A percentile compares a stretch with the other conserved stretches of the same genome.
Evolutionary conservation across 2,113 vertebrate species (phyloP).

Genomic region (Hypomesus transpacificus): DNA sequence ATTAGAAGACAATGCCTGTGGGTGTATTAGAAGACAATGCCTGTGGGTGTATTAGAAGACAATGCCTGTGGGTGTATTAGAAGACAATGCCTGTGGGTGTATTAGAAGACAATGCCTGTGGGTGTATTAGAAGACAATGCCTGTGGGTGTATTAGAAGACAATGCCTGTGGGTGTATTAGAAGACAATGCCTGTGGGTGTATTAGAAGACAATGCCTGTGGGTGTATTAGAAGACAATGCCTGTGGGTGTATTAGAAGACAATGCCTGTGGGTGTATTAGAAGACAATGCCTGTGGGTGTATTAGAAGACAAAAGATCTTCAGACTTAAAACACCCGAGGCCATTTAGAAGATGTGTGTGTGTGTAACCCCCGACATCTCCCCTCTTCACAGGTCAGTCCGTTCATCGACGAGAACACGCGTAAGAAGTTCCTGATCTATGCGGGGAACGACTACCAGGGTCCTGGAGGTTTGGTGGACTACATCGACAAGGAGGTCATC

Average conservation of each 20-base stretch:
- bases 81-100: not conserved
- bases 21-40: not conserved
- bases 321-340: not conserved
- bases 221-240: not conserved
- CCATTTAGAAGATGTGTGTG: not conserved
- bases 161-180: not conserved
- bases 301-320: too few relatives aligned
- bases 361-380: not conserved
- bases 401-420: conserved; percentile 96
- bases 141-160: too few relatives aligned
- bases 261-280: not conserved
- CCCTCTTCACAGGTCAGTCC: conserved; percentile 82
- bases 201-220: too few relatives aligned
- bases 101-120: too few relatives aligned
- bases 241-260: too few relatives aligned
- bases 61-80: not conserved
- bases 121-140: not conserved
- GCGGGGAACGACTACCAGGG: conserved; percentile 98
- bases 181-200: not conserved
- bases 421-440: conserved; percentile 96
- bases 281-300: not conserved
- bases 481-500: conserved; percentile 95
- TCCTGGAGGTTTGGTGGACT: conserved; percentile 91
- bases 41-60: too few relatives aligned
- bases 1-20: too few relatives aligned